These are phyloP conservation scores for Sanderia malayensis DNA, from an alignment of 30 jellyfish, hydroid and myxozoan genomes.

Conservation along the genomic window DNA sequence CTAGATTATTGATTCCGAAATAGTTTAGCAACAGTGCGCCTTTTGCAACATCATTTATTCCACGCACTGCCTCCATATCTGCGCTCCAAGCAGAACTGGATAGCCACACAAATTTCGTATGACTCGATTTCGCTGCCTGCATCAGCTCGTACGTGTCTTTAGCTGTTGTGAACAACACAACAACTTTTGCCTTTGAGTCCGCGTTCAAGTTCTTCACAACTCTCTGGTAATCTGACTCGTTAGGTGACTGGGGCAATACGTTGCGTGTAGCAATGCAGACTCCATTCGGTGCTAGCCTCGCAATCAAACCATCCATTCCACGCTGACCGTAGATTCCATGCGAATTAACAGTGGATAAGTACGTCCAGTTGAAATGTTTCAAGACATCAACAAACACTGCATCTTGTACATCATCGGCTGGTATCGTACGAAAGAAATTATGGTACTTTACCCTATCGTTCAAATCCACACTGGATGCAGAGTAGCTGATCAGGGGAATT, in stretches of 20 bases:
- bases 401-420: conserved; percentile 40
- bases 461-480: conserved; percentile 31
- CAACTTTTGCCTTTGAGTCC: conserved; percentile 3
- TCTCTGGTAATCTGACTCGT: background rate
- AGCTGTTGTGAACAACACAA: conserved; percentile 45
- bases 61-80: background rate
- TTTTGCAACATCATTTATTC: conserved; percentile 31
- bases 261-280: conserved; percentile 36
- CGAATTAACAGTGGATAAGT: conserved; percentile 44
- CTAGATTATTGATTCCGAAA: background rate
- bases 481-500: conserved; percentile 16
- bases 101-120: conserved; percentile 23
- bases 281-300: conserved; percentile 1
- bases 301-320: conserved; percentile 26
- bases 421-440: conserved; percentile 60
- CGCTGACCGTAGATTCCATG: conserved; percentile 46
- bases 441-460: conserved; percentile 7
- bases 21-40: conserved; percentile 28
- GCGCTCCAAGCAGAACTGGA: background rate
- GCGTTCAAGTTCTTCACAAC: background rate
- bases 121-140: conserved; percentile 14
- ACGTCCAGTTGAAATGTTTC: conserved; percentile 39
- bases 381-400: conserved; percentile 48
- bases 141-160: conserved; percentile 37
- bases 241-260: conserved; percentile 25